Evolutionary conservation across 2,888 invertebrate genomes (phyloP), one percentile per base, ranked within the genome.

Genomic region (Drosophila longiperda): DNA sequence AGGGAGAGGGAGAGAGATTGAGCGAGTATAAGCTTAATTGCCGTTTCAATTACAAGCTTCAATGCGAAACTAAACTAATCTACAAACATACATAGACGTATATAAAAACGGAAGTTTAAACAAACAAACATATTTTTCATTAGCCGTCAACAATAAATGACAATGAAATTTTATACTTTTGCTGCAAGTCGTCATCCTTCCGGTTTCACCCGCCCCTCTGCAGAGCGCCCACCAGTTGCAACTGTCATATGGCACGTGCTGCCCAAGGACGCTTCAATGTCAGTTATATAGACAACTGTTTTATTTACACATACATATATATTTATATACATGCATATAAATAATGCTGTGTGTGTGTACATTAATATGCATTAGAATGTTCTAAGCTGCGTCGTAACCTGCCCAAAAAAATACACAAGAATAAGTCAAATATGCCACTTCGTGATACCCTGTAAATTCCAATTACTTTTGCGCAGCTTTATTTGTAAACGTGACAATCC

Each of bases 191-290:
- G 38, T 42, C 62, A 36, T 45, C 60, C 55, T 29, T 55, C 64
- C 66, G 63, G 60, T 42, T 57, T 32, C 40, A 9, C 50, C 26
- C 61, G 63, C 55, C 40, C 15, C 12, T 29, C 42, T 50, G 54
- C 32, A 11, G 50, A n/a, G 48, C 65, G 58, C 66, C 71, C 66
- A 75, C 70, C 66, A 68, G 66, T 64, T 70, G 80, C 73, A 75
- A 75, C 66, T 66, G 34, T 33, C 29, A 55, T 11, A 58, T 34
- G 75, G 71, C 84, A 77, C 87, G 87, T 77, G 87, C 73, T 72
- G 61, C 65, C 65, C 89, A 90, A 90, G 90, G 89, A 86, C 89
- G 68, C 83, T 87, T 83, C 87, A 90, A 90, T 87, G 88, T 80
- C 88, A 82, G 63, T 57, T 36, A 59, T 38, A 72, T 26, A 59